Conservation (phyloP, 2,113 vertebrate genomes). For the Sardina pilchardus region DNA sequence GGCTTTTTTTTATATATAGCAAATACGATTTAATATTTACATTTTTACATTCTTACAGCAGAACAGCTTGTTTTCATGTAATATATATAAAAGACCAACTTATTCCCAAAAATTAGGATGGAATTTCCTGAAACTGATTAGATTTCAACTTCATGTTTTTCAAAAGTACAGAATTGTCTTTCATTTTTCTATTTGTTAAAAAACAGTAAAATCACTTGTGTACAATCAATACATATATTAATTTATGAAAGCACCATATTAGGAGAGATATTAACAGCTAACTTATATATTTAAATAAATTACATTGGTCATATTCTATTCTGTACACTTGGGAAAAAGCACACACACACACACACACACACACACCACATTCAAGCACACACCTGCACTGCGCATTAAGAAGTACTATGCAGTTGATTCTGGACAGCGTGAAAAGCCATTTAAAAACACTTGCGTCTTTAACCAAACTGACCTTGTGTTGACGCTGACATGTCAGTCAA, state of each 20-base stretch:
- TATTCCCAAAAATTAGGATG: conserved; percentile 39
- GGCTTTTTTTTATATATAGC: conserved; percentile 64
- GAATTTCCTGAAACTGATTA: conserved; percentile 36
- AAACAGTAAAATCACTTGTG: conserved; percentile 53
- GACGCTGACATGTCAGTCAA: neutral
- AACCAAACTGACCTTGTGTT: neutral
- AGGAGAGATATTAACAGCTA: conserved; percentile 58
- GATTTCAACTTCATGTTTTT: conserved; percentile 66
- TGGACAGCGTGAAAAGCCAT: neutral
- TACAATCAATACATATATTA: conserved; percentile 68
- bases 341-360: neutral
- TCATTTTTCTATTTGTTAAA: conserved; percentile 43
- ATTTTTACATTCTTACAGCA: conserved; percentile 75
- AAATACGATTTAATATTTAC: conserved; percentile 62
- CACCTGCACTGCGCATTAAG: neutral
- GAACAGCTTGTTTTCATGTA: conserved; percentile 64
- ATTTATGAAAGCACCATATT: conserved; percentile 80
- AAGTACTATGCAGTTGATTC: neutral
- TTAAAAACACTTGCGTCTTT: neutral
- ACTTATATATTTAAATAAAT: conserved; percentile 72
- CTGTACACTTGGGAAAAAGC: neutral
- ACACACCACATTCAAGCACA: neutral
- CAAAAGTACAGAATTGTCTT: conserved; percentile 54
- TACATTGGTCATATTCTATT: conserved; percentile 62
- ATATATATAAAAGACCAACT: conserved; percentile 27